Conservation (phyloP, 2,113 vertebrate species). For the Odocoileus virginianus region DNA sequence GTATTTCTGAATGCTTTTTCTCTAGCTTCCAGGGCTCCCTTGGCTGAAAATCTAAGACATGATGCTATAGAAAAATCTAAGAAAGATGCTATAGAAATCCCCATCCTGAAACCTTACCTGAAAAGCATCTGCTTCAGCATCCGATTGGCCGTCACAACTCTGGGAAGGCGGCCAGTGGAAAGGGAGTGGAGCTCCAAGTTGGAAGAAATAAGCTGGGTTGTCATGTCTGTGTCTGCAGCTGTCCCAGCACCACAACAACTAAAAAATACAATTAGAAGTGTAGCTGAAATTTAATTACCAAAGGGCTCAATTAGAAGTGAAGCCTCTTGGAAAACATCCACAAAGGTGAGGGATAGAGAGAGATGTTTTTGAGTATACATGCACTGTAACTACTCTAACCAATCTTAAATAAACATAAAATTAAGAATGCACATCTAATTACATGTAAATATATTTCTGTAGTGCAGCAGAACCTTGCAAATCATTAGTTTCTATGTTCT, state of each 20-base stretch:
- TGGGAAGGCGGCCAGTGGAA: conserved; percentile 91
- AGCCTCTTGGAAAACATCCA: background rate
- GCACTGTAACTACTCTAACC: background rate
- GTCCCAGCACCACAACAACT: conserved; percentile 98
- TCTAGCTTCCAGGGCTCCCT: background rate
- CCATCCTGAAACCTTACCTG: conserved; percentile 81
- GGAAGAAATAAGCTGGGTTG: conserved; percentile 97
- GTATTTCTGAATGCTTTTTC: background rate
- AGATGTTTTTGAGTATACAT: background rate
- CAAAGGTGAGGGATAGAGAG: background rate
- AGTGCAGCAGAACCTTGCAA: background rate
- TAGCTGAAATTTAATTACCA: background rate
- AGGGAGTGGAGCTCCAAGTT: conserved; percentile 96
- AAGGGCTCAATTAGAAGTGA: background rate
- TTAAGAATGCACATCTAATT: background rate
- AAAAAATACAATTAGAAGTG: background rate
- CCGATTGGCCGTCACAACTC: conserved; percentile 94
- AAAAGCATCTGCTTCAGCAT: conserved; percentile 99
- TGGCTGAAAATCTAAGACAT: background rate
- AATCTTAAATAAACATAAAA: conserved; percentile 21
- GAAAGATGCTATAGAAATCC: background rate
- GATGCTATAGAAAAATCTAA: too few species aligned
- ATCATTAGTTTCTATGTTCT: background rate
- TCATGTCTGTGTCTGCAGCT: conserved; percentile 98
- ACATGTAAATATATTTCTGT: background rate